Evolutionary conservation across 2,888 invertebrate genomes (phyloP).

Genomic region (Campaea margaritaria): DNA sequence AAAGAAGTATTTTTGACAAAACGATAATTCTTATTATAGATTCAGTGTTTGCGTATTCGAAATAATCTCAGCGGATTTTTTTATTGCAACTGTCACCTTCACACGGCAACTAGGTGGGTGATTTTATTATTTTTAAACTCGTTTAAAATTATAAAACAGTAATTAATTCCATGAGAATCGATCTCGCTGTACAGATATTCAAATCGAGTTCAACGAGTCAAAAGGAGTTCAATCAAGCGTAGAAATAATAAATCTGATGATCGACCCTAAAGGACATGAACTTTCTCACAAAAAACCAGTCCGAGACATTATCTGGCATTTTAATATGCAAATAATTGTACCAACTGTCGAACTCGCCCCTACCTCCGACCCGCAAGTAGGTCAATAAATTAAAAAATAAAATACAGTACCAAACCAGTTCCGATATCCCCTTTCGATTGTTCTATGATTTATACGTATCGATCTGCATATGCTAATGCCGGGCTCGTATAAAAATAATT

Average conservation of each 20-base stretch:
- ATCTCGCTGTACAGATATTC: conserved; percentile 34
- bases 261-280: conserved; percentile 48
- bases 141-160: conserved; percentile 22
- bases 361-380: conserved; percentile 60
- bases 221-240: conserved; percentile 59
- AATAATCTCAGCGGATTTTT: conserved; percentile 22
- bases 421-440: conserved; percentile 69
- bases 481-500: conserved; percentile 64
- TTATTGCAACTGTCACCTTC: conserved; percentile 36
- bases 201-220: conserved; percentile 25
- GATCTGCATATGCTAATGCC: conserved; percentile 77
- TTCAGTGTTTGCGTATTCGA: conserved; percentile 27
- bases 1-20: conserved; percentile 36
- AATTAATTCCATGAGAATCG: conserved; percentile 42
- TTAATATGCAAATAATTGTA: conserved; percentile 79
- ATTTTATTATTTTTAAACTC: conserved; percentile 20
- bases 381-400: conserved; percentile 78
- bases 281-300: conserved; percentile 70
- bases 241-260: conserved; percentile 62
- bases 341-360: conserved; percentile 58
- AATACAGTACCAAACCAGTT: conserved; percentile 67
- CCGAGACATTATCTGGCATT: conserved; percentile 54
- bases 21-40: conserved; percentile 34
- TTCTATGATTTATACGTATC: conserved; percentile 83
- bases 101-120: conserved; percentile 1